Base-by-base conservation (phyloP, 2,888 invertebrate species). In the Hoplodrina ambigua region DNA sequence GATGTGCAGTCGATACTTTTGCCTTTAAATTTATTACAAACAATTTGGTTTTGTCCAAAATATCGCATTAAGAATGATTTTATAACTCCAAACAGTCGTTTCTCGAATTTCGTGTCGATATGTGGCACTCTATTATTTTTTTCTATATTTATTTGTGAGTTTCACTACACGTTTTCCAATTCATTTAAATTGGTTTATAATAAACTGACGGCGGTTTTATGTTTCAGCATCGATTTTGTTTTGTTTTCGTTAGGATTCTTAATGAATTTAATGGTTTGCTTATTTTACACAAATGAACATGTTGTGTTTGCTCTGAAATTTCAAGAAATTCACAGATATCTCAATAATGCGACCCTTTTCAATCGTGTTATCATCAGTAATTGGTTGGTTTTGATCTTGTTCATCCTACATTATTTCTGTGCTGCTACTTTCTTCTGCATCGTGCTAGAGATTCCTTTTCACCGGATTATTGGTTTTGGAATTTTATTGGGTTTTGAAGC, bases 1-100 rank as follows among this genome's bases (percentile, higher is more conserved):
- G 70, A 71, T 44, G 41, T 60, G n/a, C 70, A 70, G 17, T 71
- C 49, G 5, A 30, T 70, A 30, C 54, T 70, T 41, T 8, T 55
- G 6, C 60, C 70, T 50, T 20, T 70, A 5, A 60, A 71, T n/a
- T 7, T 69, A 4, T 4, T 68, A 17, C 33, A 69, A 46, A 19
- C 15, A 6, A 8, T 69, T 30, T 13, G 19, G 2, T 54, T 41
- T 7, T 70, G 19, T 37, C 59, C 69, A 13, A 70, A 59, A 19
- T 59, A 70, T 59, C 11, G 49, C 7, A 70, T 70, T 8, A 30
- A 15, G 6, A 13, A 70, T 15, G 54, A 59, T n/a, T 49, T 6
- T 7, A 59, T 70, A 41, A 7, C 20, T 8, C 20, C 60, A 1
- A 70, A 70, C n/a, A 70, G 30, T n/a, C 13, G 30, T 20, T 1